A percentile compares a stretch with the other conserved stretches of the same genome.
Conservation (phyloP, 2,113 vertebrate species). For the Gracilinanus agilis region DNA sequence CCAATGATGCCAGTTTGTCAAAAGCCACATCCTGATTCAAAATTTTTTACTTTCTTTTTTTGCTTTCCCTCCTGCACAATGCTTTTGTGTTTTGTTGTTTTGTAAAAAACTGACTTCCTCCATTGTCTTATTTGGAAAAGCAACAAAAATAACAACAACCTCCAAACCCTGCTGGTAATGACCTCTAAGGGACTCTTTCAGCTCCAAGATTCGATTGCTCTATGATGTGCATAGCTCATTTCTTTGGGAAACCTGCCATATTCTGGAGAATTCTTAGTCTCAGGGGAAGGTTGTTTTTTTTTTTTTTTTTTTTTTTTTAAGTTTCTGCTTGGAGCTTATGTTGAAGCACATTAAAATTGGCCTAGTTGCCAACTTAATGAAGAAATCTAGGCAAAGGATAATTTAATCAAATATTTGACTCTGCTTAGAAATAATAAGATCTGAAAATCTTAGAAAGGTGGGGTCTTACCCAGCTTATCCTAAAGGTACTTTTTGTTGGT, state of each 20-base stretch:
- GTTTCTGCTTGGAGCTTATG: slow-evolving; percentile 46
- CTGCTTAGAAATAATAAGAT: slow-evolving; percentile 65
- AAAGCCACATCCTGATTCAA: slow-evolving; percentile 73
- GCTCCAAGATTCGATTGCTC: not conserved
- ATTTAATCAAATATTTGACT: slow-evolving; percentile 74
- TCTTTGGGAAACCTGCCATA: slow-evolving; percentile 4
- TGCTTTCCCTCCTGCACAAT: slow-evolving; percentile 42
- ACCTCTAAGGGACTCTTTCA: not conserved
- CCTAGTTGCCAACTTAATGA: slow-evolving; percentile 48
- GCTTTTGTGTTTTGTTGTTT: slow-evolving; percentile 52
- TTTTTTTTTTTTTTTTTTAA: slow-evolving; percentile 42
- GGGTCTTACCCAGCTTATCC: slow-evolving; percentile 35
- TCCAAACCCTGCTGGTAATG: not conserved
- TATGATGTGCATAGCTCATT: not conserved
- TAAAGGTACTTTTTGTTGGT: slow-evolving; percentile 36
- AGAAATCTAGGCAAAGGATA: slow-evolving; percentile 54
- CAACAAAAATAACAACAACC: not conserved
- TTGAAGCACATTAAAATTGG: slow-evolving; percentile 45
- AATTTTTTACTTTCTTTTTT: slow-evolving; percentile 76
- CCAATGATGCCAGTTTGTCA: slow-evolving; percentile 72
- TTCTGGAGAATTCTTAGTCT: slow-evolving; percentile 33
- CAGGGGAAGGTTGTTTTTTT: not conserved
- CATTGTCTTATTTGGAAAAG: slow-evolving; percentile 61
- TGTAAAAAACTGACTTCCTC: slow-evolving; percentile 62
- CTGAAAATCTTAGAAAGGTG: slow-evolving; percentile 46